Evolutionary conservation across 1,140 invertebrate genomes (phyloP).

Genomic region (Ctenoplectra terminalis): DNA sequence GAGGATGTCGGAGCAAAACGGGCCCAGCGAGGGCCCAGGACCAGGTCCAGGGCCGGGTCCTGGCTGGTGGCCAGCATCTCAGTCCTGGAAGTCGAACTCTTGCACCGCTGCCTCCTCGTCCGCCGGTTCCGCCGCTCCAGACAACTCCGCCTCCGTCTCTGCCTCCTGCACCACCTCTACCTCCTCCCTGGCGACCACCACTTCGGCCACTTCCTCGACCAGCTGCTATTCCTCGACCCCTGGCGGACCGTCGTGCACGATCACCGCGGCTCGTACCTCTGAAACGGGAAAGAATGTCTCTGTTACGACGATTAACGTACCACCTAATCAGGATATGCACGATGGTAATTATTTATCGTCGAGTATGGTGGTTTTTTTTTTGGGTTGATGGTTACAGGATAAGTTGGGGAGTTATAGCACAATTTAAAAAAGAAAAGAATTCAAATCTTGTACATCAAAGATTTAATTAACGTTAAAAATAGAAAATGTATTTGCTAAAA

Average conservation of each 20-base stretch:
- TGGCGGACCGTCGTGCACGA: slow-evolving; percentile 52
- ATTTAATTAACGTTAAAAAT: too few species aligned
- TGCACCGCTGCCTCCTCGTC: slow-evolving; percentile 53
- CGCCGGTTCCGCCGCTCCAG: slow-evolving; percentile 38
- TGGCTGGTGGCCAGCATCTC: slow-evolving; percentile 78
- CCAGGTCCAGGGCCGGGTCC: slow-evolving; percentile 70
- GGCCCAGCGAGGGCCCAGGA: slow-evolving; percentile 76
- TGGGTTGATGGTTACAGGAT: too few species aligned
- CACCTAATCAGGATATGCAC: slow-evolving; percentile 78
- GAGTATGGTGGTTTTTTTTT: too few species aligned
- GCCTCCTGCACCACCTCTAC: slow-evolving; percentile 63
- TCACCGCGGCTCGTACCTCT: slow-evolving; percentile 67
- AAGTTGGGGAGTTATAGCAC: too few species aligned
- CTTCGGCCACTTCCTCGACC: slow-evolving; percentile 48
- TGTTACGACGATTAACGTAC: slow-evolving; percentile 81
- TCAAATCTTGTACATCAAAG: too few species aligned
- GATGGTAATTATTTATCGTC: slow-evolving; percentile 73
- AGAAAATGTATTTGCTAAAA: too few species aligned
- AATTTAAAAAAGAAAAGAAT: too few species aligned
- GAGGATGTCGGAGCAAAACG: slow-evolving; percentile 82
- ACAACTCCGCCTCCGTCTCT: slow-evolving; percentile 60
- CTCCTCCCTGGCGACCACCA: slow-evolving; percentile 69
- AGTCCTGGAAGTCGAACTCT: slow-evolving; percentile 77
- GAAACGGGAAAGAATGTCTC: slow-evolving; percentile 81
- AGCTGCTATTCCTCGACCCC: slow-evolving; percentile 57